These are phyloP conservation scores for Athalia rosae DNA, from an alignment of 2,888 invertebrate genomes.

Conservation along the genomic window DNA sequence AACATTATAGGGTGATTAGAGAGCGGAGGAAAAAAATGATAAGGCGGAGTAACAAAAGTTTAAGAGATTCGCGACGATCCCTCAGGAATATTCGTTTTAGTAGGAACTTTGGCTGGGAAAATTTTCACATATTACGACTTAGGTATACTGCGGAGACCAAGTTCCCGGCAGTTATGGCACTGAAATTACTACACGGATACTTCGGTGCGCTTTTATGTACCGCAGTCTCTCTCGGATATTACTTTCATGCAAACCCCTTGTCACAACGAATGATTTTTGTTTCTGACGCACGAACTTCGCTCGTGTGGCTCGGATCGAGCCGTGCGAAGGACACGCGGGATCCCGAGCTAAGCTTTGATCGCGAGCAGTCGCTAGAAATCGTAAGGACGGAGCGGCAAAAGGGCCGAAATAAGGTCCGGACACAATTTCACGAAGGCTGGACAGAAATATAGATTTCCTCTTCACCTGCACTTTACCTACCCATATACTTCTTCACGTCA, in stretches of 20 bases:
- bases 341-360: no score
- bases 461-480: background rate
- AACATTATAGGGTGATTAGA: slow-evolving; percentile 15
- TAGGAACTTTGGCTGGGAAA: background rate
- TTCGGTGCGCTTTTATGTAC: background rate
- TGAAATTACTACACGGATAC: slow-evolving; percentile 16
- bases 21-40: background rate
- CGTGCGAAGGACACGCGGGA: background rate
- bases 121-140: slow-evolving; percentile 2
- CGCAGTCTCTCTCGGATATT: slow-evolving; percentile 57
- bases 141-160: slow-evolving; percentile 3
- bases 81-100: background rate
- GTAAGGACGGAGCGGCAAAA: slow-evolving; percentile 2
- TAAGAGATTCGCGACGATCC: background rate
- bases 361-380: background rate
- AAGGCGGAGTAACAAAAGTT: background rate
- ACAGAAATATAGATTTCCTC: slow-evolving; percentile 21
- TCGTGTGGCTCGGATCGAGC: slow-evolving; percentile 40
- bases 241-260: slow-evolving; percentile 57
- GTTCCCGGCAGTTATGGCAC: slow-evolving; percentile 24
- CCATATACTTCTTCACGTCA: background rate
- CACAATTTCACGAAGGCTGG: slow-evolving; percentile 11
- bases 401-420: slow-evolving; percentile 21
- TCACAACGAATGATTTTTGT: slow-evolving; percentile 63
- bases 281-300: slow-evolving; percentile 58